Evolutionary conservation across 2,797 vertebrate species (phyloP).

Genomic region (Octomys mimax): DNA sequence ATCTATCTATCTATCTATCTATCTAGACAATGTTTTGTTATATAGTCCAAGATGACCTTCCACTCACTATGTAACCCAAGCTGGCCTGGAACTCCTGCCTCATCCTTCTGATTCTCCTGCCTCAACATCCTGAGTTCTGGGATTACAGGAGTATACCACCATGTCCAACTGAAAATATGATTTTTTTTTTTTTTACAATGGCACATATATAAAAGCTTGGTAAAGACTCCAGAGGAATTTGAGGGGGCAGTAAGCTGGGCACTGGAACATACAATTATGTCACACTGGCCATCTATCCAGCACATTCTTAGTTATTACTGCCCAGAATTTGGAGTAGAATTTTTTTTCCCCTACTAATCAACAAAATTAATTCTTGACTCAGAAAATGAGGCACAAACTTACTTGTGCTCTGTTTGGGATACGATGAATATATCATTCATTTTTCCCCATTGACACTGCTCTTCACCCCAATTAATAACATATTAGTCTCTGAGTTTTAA

Average conservation of each 20-base stretch:
- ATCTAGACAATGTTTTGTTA: background rate
- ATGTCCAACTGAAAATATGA: background rate
- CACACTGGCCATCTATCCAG: background rate
- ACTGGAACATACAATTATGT: background rate
- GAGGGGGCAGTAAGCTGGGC: background rate
- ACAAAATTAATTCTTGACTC: background rate
- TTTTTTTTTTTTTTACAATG: constrained; percentile 41
- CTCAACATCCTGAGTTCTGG: background rate
- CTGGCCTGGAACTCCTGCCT: background rate
- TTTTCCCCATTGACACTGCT: background rate
- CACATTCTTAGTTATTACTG: background rate
- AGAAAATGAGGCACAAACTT: background rate
- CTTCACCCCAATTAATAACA: background rate
- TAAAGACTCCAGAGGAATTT: constrained; percentile 36
- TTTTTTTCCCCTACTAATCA: background rate
- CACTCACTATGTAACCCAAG: background rate
- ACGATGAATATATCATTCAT: background rate
- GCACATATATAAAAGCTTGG: background rate
- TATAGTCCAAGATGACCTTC: background rate
- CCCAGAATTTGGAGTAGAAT: background rate
- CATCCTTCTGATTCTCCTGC: background rate
- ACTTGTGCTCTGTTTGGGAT: background rate
- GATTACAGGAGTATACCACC: background rate
- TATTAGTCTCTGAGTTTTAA: background rate
- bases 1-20: background rate